Percentiles rank a stretch among this genome's conserved stretches.
Evolutionary conservation across 2,797 vertebrate genomes (phyloP).

Genomic region (Apogon hyalosoma): DNA sequence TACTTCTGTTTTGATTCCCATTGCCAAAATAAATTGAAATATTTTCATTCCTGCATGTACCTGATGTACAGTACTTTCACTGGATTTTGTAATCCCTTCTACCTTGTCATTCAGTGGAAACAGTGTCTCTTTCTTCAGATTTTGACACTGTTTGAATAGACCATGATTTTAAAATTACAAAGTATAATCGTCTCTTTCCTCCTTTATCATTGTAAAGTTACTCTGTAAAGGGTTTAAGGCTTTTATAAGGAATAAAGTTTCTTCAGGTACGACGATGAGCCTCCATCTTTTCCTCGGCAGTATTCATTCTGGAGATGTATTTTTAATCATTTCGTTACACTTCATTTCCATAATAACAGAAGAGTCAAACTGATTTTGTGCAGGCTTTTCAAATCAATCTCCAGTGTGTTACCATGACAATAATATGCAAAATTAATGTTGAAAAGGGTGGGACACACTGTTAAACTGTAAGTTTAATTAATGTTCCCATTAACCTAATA

Average conservation of each 20-base stretch:
- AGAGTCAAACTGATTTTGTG: not conserved
- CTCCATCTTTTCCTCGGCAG: not conserved
- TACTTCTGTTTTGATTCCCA: slow-evolving; percentile 5
- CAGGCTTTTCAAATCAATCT: slow-evolving; percentile 6
- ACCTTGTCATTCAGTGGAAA: slow-evolving; percentile 35
- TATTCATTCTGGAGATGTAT: not conserved
- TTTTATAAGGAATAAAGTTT: slow-evolving; percentile 86
- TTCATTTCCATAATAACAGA: slow-evolving; percentile 2
- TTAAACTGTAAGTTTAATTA: too few relatives aligned
- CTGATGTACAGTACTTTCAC: slow-evolving; percentile 17
- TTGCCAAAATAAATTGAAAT: slow-evolving; percentile 40
- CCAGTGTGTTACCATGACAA: not conserved
- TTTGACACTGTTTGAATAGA: slow-evolving; percentile 48
- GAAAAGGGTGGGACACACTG: too few relatives aligned
- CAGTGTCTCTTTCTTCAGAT: slow-evolving; percentile 18
- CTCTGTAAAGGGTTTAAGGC: slow-evolving; percentile 74
- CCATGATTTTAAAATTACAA: slow-evolving; percentile 31
- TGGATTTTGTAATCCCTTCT: slow-evolving; percentile 7
- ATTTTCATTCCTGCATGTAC: slow-evolving; percentile 39
- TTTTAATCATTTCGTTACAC: not conserved
- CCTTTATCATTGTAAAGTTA: slow-evolving; percentile 62
- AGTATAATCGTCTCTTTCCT: slow-evolving; percentile 64
- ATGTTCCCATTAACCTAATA: too few relatives aligned
- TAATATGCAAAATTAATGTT: too few relatives aligned
- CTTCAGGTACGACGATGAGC: slow-evolving; percentile 65